Evolutionary conservation across 1,140 invertebrate genomes (phyloP).

Genomic region (Monomorium pharaonis): DNA sequence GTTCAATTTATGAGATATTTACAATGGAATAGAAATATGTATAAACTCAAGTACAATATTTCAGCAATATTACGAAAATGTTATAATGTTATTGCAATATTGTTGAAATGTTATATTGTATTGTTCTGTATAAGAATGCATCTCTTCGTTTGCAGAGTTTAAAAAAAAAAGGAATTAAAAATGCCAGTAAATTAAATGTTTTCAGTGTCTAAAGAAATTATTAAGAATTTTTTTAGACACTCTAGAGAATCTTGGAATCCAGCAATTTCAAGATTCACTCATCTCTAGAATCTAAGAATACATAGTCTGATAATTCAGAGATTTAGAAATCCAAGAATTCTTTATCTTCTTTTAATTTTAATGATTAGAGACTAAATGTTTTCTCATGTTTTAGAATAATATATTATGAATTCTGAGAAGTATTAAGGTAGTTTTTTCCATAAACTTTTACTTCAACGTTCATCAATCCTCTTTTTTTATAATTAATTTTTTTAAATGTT

Average conservation of each 20-base stretch:
- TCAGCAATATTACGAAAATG: too few species aligned
- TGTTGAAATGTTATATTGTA: too few species aligned
- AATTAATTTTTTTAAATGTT: slow-evolving; percentile 33
- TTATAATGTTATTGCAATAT: too few species aligned
- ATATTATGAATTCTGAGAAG: slow-evolving; percentile 36
- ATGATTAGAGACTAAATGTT: slow-evolving; percentile 50
- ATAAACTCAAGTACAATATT: too few species aligned
- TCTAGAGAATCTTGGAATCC: slow-evolving; percentile 31
- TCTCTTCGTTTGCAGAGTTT: too few species aligned
- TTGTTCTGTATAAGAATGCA: too few species aligned
- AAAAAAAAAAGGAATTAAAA: too few species aligned
- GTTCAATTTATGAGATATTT: too few species aligned
- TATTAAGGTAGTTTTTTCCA: slow-evolving; percentile 21
- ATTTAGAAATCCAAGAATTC: slow-evolving; percentile 31
- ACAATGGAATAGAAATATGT: too few species aligned
- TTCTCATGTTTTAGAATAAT: slow-evolving; percentile 68
- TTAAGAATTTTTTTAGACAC: too few species aligned
- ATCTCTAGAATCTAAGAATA: neutral
- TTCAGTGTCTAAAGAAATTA: too few species aligned
- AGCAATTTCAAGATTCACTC: neutral
- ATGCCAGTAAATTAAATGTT: too few species aligned
- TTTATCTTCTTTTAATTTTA: slow-evolving; percentile 42
- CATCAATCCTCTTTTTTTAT: slow-evolving; percentile 22
- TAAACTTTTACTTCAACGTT: slow-evolving; percentile 29
- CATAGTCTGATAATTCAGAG: slow-evolving; percentile 19